Conservation (phyloP, 2,888 invertebrate genomes). For the Actias luna region DNA sequence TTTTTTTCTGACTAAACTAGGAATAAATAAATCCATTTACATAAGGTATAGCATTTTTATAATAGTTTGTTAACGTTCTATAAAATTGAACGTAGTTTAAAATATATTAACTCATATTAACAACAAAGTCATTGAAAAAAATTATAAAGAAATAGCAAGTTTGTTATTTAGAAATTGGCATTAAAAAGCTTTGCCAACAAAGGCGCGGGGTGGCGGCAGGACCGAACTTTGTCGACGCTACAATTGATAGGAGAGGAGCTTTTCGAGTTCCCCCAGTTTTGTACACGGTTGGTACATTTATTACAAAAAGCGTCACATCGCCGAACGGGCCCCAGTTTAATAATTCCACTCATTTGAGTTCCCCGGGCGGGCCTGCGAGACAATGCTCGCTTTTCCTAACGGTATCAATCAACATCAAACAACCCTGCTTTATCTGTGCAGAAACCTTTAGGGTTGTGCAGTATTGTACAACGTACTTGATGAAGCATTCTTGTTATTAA, state of each 20-base stretch:
- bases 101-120: conserved; percentile 17
- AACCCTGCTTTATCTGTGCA: conserved; percentile 58
- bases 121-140: conserved; percentile 42
- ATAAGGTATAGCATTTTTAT: neutral
- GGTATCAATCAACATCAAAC: conserved; percentile 82
- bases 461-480: conserved; percentile 9
- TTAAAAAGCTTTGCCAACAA: conserved; percentile 53
- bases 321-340: conserved; percentile 69
- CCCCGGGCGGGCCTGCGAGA: conserved; percentile 66
- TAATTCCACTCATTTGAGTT: conserved; percentile 78
- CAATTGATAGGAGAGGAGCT: conserved; percentile 50
- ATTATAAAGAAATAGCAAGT: conserved; percentile 34
- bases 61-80: neutral
- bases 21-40: neutral
- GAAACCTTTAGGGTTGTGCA: conserved; percentile 57
- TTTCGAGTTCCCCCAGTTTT: conserved; percentile 13
- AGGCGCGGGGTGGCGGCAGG: conserved; percentile 33
- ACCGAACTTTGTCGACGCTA: conserved; percentile 43
- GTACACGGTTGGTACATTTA: conserved; percentile 59
- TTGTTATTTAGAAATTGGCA: conserved; percentile 43
- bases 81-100: neutral
- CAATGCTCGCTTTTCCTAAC: conserved; percentile 76
- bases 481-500: neutral
- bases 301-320: conserved; percentile 79
- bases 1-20: neutral